Base-by-base conservation (phyloP, 2,797 vertebrate species). In the Apodemus agrarius region DNA sequence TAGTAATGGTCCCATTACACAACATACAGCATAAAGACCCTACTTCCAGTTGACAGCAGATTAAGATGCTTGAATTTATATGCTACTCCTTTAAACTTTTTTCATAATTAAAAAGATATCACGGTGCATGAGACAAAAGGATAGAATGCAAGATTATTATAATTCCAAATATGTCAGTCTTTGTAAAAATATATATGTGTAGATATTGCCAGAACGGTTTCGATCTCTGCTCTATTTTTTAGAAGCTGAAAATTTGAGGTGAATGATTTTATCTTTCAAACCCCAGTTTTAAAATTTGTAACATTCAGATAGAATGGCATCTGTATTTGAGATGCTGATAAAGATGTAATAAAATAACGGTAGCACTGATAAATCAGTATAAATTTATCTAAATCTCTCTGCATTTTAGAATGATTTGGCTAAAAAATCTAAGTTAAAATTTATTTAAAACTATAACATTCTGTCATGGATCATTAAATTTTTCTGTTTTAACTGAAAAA, bases 251-350 rank as follows among this genome's bases (percentile, higher is more conserved):
- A 89, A 74, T 1, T n/a, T 91, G 37, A 2, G 6, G 37, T 6
- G 79, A 59, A 7, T 24, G 31, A 89, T 74, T n/a, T 65, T 87
- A 89, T 3, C 92, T 93, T 90, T 89, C n/a, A 49, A 95, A 80
- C 3, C 0, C 69, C 37, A 90, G 16, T 76, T 78, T 81, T 76
- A 6, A n/a, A 92, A 81, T 79, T 61, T 54, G 0, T 69, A n/a
- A 79, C 89, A 69, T 1, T 26, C 1, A 16, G 2, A 29, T 21
- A 34, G 29, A n/a, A 26, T 0, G 63, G 1, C 26, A 61, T 40
- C 11, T 88, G 40, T 2, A n/a, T 80, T 59, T 74, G 78, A 12
- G 22, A 59, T 88, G 29, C 59, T 52, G 84, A n/a, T 40, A 67
- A 37, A 79, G 3, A n/a, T 9, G 1, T 65, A 69, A 57, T 65